phyloP scores from a whole-genome alignment of 2,888 invertebrate genomes.

The Epinotia ramella region DNA sequence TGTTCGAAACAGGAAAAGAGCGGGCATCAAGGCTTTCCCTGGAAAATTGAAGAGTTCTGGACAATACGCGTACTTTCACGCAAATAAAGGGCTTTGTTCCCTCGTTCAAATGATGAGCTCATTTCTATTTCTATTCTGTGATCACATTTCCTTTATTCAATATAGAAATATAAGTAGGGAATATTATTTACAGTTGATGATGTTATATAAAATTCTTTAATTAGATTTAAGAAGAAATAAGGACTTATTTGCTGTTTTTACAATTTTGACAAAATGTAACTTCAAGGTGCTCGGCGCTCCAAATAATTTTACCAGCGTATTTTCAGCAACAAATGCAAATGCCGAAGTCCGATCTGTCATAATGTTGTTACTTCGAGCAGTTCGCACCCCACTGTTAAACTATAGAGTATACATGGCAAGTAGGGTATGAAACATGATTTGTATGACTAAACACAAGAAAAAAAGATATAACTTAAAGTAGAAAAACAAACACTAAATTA shows the following conservation, averaged over 20 bases:
- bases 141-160: slow-evolving; percentile 7
- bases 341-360: too few species aligned
- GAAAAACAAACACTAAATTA: too few species aligned
- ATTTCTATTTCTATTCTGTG: not conserved
- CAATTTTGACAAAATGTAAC: too few species aligned
- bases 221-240: not conserved
- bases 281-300: too few species aligned
- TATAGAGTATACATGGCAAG: too few species aligned
- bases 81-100: slow-evolving; percentile 19
- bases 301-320: too few species aligned
- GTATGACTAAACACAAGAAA: too few species aligned
- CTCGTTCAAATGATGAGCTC: not conserved
- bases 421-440: too few species aligned
- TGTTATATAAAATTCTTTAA: not conserved
- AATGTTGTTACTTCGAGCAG: too few species aligned
- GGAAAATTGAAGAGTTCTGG: slow-evolving; percentile 14
- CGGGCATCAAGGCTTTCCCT: not conserved
- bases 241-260: not conserved
- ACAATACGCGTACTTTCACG: slow-evolving; percentile 12
- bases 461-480: too few species aligned
- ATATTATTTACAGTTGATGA: not conserved
- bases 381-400: too few species aligned
- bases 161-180: not conserved
- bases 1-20: not conserved
- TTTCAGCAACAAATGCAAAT: too few species aligned